Conservation (phyloP, 2,888 invertebrate species). For the Uropetala carovei region DNA sequence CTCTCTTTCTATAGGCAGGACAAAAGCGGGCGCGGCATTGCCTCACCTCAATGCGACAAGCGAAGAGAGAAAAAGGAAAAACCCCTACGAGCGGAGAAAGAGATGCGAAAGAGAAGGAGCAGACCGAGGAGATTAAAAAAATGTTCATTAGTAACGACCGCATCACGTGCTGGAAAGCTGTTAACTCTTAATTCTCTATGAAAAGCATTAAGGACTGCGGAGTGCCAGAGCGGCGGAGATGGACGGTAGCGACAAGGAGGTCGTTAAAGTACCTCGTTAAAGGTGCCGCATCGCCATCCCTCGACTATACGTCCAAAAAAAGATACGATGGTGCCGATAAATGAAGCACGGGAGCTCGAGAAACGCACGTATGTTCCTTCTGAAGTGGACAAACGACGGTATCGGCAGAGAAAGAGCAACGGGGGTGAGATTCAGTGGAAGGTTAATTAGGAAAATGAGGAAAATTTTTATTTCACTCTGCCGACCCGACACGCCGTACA, state of each 20-base stretch:
- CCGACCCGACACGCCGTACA: not conserved
- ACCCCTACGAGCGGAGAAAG: not conserved
- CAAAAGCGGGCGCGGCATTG: no score
- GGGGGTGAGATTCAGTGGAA: not conserved
- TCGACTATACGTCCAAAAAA: no score
- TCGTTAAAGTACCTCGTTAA: conserved; percentile 9
- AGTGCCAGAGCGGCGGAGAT: not conserved
- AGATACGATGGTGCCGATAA: not conserved
- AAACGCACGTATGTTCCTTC: not conserved
- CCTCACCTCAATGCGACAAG: not conserved
- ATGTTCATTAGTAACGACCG: conserved; percentile 22
- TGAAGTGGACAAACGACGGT: not conserved
- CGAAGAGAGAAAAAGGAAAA: not conserved
- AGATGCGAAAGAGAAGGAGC: not conserved
- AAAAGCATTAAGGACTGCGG: not conserved
- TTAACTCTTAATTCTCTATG: conserved; percentile 21
- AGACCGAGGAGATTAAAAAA: not conserved
- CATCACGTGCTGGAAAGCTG: conserved; percentile 30
- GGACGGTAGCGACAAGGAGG: not conserved
- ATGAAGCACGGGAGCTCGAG: not conserved
- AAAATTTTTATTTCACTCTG: not conserved
- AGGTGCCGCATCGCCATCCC: not conserved
- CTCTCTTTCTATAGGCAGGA: no score
- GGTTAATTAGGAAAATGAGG: not conserved
- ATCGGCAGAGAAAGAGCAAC: not conserved